Evolutionary conservation across 2,113 vertebrate species (phyloP), one percentile per base, ranked within the genome.

Genomic region (Gnathochromis pfefferi): DNA sequence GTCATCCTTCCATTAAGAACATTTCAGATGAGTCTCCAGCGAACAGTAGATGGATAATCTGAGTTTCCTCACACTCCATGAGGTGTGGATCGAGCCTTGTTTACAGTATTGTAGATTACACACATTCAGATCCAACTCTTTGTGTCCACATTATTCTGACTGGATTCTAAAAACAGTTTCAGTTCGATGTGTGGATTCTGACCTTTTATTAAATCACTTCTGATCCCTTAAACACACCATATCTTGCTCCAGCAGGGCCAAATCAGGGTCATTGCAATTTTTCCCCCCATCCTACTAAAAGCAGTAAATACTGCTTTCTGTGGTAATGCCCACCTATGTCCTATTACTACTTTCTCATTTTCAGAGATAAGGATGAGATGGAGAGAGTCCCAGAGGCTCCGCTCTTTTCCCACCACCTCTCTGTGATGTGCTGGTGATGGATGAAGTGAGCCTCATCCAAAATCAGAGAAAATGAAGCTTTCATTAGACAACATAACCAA

Each of bases 281-380:
- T 28, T 51, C 3, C 5, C 31, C 35, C 5, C 4, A 11, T 7
- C 2, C 9, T 2, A 51, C 38, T 60, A 53, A 54, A 63, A 78
- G 47, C 81, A 83, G 47, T 42, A 85, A 84, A 84, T 33, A 55
- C 82, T 91, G 28, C 49, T 65, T 31, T 86, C 45, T 78, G 60
- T 7, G 5, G 84, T 86, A 81, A 85, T 35, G 51, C 68, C 47
- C 23, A 65, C 54, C 45, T 35, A n/a, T 70, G 17, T 81, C 55
- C 89, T 82, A 87, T 86, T 91, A 84, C 89, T 90, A 85, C 75
- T 87, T 87, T 92, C 82, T 88, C 51, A 87, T 92, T 93, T 93
- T 83, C 85, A 57, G 88, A 87, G 58, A 82, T 58, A 6, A 70
- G 33, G 51, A 85, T 88, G 35, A 53, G 17, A 68, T 88, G 33